Evolutionary conservation across 2,888 invertebrate species (phyloP), one percentile per base, ranked within the genome.

Genomic region (Pegoplata infirma): DNA sequence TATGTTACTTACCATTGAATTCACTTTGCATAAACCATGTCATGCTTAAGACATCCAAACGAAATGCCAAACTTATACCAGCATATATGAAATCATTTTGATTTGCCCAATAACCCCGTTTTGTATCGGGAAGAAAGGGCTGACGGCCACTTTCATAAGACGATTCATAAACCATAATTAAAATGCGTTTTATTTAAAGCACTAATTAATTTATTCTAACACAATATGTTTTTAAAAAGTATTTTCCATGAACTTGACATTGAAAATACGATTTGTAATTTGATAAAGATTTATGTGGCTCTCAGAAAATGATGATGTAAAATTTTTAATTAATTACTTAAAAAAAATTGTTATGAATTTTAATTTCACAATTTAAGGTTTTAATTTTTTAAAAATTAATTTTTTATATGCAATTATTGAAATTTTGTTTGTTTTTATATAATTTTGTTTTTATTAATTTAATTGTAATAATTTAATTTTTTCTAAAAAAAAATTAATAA

Each of bases 31-130:
- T 80, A 76, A 85, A 83, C 82, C 83, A 84, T 0, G 85, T 94
- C 88, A 95, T 94, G 80, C 94, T 94, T 44, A 96, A 92, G 84
- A 95, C 93, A 81, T 95, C 95, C 76, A 96, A 92, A 53, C 95
- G 95, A 49, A 96, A 94, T 1, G 95, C 94, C 82, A 95, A 94
- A 3, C 95, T 95, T 56, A 95, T 92, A 85, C 94, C 95, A 53
- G 94, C 94, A 71, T 94, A 90, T 23, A 96, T 89, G 86, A 94
- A 96, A 87, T 96, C 96, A 49, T 92, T 89, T 87, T 94, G 94
- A 77, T 90, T 93, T 51, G 91, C 92, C 95, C 95, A 95, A 82
- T 92, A 92, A 51, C 94, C 95, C 47, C 92, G 88, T 5, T 74
- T 67, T 7, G 77, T 61, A 55, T 88, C 88, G n/a, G 87, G 88